A percentile compares a stretch with the other conserved stretches of the same genome.
Evolutionary conservation across 2,888 invertebrate genomes (phyloP).

Genomic region (Chloromyia formosa): DNA sequence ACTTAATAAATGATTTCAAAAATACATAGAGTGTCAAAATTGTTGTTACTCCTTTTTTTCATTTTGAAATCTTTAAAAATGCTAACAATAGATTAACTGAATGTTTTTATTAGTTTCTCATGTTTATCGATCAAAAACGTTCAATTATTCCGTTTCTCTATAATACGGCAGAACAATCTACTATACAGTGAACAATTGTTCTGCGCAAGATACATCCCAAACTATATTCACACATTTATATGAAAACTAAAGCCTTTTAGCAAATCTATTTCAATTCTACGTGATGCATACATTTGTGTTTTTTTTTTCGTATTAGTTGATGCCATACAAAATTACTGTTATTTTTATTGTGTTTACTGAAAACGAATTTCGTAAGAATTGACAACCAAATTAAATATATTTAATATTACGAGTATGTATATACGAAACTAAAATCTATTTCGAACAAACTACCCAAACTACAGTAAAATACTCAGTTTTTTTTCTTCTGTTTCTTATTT

Average conservation of each 20-base stretch:
- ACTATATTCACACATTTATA: not conserved
- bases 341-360: not conserved
- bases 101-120: too few species aligned
- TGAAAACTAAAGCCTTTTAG: too few species aligned
- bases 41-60: not conserved
- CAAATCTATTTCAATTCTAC: conserved; percentile 6
- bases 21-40: not conserved
- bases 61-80: not conserved
- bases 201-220: too few species aligned
- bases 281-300: not conserved
- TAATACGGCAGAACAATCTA: too few species aligned
- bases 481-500: conserved; percentile 35
- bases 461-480: conserved; percentile 33
- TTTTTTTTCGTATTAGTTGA: not conserved
- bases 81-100: too few species aligned
- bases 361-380: not conserved
- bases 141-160: too few species aligned
- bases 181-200: too few species aligned
- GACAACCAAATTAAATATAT: not conserved
- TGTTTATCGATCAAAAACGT: too few species aligned
- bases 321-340: not conserved
- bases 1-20: not conserved
- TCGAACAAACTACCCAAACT: conserved; percentile 28
- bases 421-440: conserved; percentile 22
- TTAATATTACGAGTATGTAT: not conserved